A percentile compares a stretch with the other conserved stretches of the same genome.
These are phyloP conservation scores for Hylaeus anthracinus DNA, from an alignment of 1,140 invertebrate species.

Conservation along the genomic window DNA sequence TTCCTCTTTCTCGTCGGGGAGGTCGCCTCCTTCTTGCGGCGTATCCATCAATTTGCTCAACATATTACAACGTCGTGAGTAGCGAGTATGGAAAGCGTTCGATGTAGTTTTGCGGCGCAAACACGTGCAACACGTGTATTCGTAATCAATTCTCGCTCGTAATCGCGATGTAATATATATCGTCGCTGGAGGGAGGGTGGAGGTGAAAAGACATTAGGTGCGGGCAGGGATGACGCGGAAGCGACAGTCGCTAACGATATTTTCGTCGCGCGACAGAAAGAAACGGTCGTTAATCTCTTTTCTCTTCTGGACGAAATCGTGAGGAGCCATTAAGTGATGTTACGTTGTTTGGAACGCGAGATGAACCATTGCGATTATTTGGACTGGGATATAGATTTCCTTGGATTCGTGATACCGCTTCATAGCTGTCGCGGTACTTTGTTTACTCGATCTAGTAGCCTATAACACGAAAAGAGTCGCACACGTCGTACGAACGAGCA, in stretches of 20 bases:
- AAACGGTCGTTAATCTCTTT: conserved; percentile 11
- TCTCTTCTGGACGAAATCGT: not conserved
- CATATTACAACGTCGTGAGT: conserved; percentile 35
- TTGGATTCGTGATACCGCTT: no score
- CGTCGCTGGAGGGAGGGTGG: not conserved
- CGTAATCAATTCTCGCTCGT: conserved; percentile 26
- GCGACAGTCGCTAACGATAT: conserved; percentile 16
- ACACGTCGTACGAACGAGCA: no score
- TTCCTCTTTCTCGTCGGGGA: not conserved
- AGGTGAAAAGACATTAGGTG: conserved; percentile 12
- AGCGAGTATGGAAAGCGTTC: conserved; percentile 8
- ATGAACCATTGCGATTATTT: no score
- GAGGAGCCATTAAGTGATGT: no score
- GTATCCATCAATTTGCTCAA: conserved; percentile 40
- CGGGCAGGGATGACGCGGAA: not conserved
- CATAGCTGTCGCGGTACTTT: no score
- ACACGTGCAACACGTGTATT: conserved; percentile 22
- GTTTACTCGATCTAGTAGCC: no score
- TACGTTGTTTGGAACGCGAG: not conserved
- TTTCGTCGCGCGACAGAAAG: not conserved
- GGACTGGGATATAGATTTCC: no score
- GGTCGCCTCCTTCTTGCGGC: not conserved
- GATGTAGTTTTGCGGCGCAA: not conserved
- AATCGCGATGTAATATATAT: not conserved
- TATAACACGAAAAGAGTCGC: no score